Evolutionary conservation across 2,113 vertebrate genomes (phyloP).

Genomic region (Callorhinus ursinus): DNA sequence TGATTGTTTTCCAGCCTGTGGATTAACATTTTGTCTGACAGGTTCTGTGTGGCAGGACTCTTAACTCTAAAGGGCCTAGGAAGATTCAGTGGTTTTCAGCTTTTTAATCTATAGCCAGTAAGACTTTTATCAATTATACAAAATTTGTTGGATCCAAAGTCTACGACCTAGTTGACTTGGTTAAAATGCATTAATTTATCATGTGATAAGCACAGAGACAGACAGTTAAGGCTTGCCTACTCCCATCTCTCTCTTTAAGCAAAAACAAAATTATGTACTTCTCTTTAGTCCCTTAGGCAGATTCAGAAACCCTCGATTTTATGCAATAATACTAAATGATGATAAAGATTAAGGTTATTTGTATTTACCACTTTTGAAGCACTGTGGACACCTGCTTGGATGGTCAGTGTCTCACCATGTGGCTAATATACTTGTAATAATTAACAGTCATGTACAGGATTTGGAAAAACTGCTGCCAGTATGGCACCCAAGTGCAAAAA

Average conservation of each 20-base stretch:
- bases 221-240: neutral
- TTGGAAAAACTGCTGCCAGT: neutral
- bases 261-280: constrained; percentile 9
- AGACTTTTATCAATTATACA: neutral
- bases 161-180: neutral
- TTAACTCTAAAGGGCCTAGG: neutral
- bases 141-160: neutral
- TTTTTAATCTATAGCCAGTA: neutral
- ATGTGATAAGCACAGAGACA: neutral
- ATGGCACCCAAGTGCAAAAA: neutral
- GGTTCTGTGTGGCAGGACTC: neutral
- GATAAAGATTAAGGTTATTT: neutral
- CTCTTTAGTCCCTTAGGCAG: neutral
- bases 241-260: neutral
- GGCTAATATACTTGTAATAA: neutral
- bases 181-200: neutral
- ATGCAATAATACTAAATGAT: neutral
- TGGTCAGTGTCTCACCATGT: neutral
- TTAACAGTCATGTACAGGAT: neutral
- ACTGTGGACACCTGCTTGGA: neutral
- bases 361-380: neutral
- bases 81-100: neutral
- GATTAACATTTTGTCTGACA: neutral
- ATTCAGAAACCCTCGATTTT: neutral
- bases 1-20: neutral